Evolutionary conservation across 2,888 invertebrate species (phyloP), one percentile per base, ranked within the genome.

Genomic region (Escarpia spicata): DNA sequence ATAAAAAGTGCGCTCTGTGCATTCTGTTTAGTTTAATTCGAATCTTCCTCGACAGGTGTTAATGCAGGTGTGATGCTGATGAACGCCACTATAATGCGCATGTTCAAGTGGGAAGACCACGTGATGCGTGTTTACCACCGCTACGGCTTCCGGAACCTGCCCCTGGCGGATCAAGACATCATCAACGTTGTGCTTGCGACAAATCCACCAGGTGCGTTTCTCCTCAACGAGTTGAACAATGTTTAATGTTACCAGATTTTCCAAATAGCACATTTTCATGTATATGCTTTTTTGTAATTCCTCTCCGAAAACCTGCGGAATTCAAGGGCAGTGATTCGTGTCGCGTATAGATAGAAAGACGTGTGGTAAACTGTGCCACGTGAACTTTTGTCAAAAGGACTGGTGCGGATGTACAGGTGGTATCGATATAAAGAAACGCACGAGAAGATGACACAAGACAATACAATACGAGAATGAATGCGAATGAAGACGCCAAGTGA

Each of bases 1-100:
- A 26, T 75, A 3, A 52, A 12, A 52, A 0, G 52, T 75, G 19
- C 26, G 19, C 26, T 6, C 26, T 75, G 19, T 75, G n/a, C 26
- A 75, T 75, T 75, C 26, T 26, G 26, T 75, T 26, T 26, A 75
- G 75, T 75, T 75, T 26, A 75, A 3, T n/a, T n/a, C 19, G 75
- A 19, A 19, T 75, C 75, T 75, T 26, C 75, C 26, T 75, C 75
- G 26, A 75, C 75, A 75, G 75, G 75, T 75, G 26, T 75, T 75
- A 75, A 75, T 75, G 75, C 75, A 75, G 75, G 75, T 75, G 75
- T 75, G 75, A 75, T 75, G 75, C 75, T 75, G 26, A 75, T 75
- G 26, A 75, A 75, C 26, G 75, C 75, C 75, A 26, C 75, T n/a
- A 75, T 15, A 6, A 75, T 75, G 75, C 75, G 75, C n/a, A 19